These are phyloP conservation scores for Microcebus jonahi DNA, from an alignment of 2,113 vertebrate species.

Conservation along the genomic window DNA sequence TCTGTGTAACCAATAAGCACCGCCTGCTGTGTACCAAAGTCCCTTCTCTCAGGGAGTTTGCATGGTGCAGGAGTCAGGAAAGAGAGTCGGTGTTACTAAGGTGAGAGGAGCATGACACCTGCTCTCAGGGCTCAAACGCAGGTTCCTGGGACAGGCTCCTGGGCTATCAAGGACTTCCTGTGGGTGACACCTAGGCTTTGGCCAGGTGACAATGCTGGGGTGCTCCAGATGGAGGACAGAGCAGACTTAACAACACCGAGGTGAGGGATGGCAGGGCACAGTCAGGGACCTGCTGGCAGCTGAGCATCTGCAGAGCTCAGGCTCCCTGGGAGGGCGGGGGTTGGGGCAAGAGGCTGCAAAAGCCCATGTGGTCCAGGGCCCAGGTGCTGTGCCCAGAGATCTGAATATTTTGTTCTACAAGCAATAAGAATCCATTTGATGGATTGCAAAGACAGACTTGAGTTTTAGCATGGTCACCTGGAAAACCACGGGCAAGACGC, in stretches of 20 bases:
- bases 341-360: rapidly evolving
- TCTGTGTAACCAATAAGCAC: no score
- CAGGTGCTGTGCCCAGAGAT: rapidly evolving
- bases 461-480: no score
- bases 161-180: no score
- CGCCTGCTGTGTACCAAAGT: no score
- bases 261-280: background rate
- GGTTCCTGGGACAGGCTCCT: no score
- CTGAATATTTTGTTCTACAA: background rate
- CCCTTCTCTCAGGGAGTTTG: no score
- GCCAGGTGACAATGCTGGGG: background rate
- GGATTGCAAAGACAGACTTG: background rate
- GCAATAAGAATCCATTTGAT: background rate
- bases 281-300: background rate
- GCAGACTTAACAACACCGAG: rapidly evolving
- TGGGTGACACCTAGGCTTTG: no score
- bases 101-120: no score
- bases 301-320: background rate
- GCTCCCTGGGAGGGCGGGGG: background rate
- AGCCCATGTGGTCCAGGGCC: rapidly evolving
- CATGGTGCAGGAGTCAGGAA: no score
- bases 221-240: background rate
- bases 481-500: rapidly evolving
- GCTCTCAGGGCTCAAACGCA: no score
- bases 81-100: no score